These are phyloP conservation scores for Australoheros scitulus DNA, from an alignment of 2,113 vertebrate species.

Conservation along the genomic window DNA sequence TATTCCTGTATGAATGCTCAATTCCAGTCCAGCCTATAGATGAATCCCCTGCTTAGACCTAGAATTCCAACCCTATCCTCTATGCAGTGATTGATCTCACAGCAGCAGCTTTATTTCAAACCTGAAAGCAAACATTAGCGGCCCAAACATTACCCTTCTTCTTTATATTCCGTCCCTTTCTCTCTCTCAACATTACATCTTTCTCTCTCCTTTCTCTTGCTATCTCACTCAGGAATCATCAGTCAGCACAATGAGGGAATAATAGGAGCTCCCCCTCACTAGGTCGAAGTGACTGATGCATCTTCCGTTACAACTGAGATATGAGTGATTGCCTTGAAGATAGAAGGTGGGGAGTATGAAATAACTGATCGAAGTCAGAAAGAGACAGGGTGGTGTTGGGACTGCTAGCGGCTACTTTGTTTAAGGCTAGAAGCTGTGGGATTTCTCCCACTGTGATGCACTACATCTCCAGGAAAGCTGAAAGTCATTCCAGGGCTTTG, in stretches of 20 bases:
- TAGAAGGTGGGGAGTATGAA: constrained; percentile 62
- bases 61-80: constrained; percentile 47
- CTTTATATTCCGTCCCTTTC: constrained; percentile 51
- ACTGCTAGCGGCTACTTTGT: background rate
- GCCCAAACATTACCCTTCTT: constrained; percentile 45
- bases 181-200: constrained; percentile 13
- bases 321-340: constrained; percentile 65
- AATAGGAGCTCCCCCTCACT: constrained; percentile 65
- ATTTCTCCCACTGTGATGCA: background rate
- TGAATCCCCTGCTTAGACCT: constrained; percentile 61
- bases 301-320: constrained; percentile 65
- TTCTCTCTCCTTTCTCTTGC: constrained; percentile 30
- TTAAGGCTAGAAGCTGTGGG: constrained; percentile 27
- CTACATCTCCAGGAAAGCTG: constrained; percentile 7
- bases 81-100: constrained; percentile 64
- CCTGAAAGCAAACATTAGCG: constrained; percentile 75
- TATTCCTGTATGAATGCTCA: constrained; percentile 58
- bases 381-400: background rate
- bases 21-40: constrained; percentile 54
- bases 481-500: constrained; percentile 29
- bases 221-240: constrained; percentile 67
- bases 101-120: constrained; percentile 68
- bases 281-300: constrained; percentile 68
- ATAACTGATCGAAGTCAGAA: constrained; percentile 44
- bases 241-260: constrained; percentile 72